Evolutionary conservation across 2,113 vertebrate genomes (phyloP).

Genomic region (Alaudala cheleensis): DNA sequence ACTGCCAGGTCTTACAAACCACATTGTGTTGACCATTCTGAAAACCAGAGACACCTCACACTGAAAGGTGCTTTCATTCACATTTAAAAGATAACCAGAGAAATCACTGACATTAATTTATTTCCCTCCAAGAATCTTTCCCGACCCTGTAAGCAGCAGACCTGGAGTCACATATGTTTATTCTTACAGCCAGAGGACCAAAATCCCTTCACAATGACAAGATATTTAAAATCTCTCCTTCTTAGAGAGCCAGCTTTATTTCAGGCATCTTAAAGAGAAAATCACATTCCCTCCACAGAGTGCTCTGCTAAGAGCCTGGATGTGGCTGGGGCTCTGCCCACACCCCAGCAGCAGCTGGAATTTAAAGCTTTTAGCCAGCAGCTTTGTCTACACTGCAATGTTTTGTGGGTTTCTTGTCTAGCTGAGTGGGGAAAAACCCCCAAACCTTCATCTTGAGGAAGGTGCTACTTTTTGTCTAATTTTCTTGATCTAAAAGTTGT

Average conservation of each 20-base stretch:
- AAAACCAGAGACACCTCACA: not conserved
- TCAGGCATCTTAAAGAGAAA: not conserved
- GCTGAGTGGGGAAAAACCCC: fast-evolving
- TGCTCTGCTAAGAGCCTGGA: not conserved
- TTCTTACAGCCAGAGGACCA: not conserved
- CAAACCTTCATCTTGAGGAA: not conserved
- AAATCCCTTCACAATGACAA: not conserved
- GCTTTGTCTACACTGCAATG: not conserved
- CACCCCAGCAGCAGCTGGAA: not conserved
- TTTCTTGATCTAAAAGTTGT: not conserved
- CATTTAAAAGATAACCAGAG: not conserved
- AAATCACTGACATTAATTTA: not conserved
- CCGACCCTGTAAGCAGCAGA: not conserved
- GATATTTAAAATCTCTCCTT: not conserved
- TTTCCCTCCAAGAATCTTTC: not conserved
- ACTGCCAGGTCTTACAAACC: not conserved
- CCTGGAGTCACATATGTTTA: not conserved
- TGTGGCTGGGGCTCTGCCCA: not conserved
- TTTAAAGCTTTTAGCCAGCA: not conserved
- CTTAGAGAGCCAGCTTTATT: not conserved
- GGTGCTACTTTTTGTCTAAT: not conserved
- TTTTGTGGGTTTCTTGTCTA: not conserved
- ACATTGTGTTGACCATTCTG: not conserved
- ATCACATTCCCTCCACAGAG: not conserved
- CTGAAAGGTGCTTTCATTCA: not conserved